Percentiles rank a stretch among this genome's conserved stretches.
These are phyloP conservation scores for Leptopilina myrica DNA, from an alignment of 2,888 invertebrate genomes.

Conservation along the genomic window DNA sequence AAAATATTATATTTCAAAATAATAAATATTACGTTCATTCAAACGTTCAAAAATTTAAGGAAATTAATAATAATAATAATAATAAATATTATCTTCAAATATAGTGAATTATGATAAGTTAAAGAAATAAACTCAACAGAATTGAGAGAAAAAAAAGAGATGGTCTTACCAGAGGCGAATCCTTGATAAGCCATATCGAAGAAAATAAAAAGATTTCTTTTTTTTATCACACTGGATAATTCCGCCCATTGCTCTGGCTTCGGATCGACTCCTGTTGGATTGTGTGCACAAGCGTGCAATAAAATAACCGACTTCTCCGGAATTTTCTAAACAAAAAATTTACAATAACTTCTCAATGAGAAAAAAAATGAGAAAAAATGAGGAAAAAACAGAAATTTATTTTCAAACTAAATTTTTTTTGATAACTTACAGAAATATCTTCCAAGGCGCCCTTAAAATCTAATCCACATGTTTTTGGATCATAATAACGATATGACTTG, in stretches of 20 bases:
- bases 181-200: conserved; percentile 99
- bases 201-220: conserved; percentile 90
- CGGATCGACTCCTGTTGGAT: conserved; percentile 98
- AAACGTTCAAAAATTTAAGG: no score
- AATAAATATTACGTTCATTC: no score
- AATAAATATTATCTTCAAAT: no score
- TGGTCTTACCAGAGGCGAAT: conserved; percentile 85
- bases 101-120: no score
- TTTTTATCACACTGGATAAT: conserved; percentile 89
- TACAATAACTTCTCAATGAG: neutral
- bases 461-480: conserved; percentile 94
- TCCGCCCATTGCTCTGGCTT: conserved; percentile 92
- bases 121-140: no score
- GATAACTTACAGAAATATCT: conserved; percentile 87
- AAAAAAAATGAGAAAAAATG: neutral
- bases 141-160: neutral
- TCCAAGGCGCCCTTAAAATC: conserved; percentile 93
- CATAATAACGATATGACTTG: conserved; percentile 95
- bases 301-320: conserved; percentile 93
- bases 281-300: conserved; percentile 98
- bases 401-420: neutral
- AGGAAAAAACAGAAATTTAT: neutral
- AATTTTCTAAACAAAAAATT: conserved; percentile 84
- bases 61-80: no score
- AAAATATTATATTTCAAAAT: no score